Percentiles rank a stretch among this genome's conserved stretches.
Conservation (phyloP, 2,113 vertebrate genomes). For the Psilopsiagon aymara region DNA sequence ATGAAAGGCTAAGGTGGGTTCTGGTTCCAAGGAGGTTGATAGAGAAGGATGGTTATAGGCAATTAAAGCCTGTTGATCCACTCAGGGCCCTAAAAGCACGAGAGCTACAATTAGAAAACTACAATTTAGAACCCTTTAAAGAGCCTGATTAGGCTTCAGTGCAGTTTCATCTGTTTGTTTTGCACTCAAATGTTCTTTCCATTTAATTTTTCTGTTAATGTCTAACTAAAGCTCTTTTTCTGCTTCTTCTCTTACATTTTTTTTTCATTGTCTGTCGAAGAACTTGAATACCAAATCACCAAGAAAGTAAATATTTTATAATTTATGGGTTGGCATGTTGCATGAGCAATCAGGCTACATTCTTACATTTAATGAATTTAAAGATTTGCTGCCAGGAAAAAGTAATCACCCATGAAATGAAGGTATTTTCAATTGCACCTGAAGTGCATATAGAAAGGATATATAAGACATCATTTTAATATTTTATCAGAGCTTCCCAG, state of each 20-base stretch:
- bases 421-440: background rate
- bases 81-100: background rate
- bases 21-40: background rate
- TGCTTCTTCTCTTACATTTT: background rate
- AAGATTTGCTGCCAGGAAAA: background rate
- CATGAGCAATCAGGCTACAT: background rate
- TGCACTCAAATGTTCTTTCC: background rate
- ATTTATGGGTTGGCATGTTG: background rate
- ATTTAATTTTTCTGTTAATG: background rate
- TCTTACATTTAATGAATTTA: slow-evolving; percentile 1
- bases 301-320: background rate
- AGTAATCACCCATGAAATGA: background rate
- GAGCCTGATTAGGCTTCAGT: background rate
- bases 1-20: background rate
- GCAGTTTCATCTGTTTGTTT: background rate
- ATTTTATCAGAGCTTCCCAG: background rate
- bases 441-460: background rate
- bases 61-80: background rate
- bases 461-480: background rate
- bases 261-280: background rate
- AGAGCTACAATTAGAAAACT: background rate
- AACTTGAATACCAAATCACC: background rate
- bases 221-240: background rate
- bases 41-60: background rate
- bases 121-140: background rate